Conservation (phyloP, 2,888 invertebrate genomes). For the Calameuta idolon region DNA sequence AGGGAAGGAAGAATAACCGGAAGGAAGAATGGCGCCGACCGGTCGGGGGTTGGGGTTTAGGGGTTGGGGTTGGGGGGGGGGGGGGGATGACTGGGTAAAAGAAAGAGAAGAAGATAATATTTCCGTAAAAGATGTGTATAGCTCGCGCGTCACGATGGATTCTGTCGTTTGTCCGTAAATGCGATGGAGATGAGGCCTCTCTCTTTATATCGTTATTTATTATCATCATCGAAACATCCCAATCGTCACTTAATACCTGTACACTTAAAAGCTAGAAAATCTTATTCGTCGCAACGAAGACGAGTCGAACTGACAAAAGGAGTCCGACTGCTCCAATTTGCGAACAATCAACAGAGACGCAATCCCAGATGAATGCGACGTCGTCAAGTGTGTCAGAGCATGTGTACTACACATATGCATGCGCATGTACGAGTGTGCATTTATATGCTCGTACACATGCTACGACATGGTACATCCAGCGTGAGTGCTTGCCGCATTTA, state of each 20-base stretch:
- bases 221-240: constrained; percentile 22
- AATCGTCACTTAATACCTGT: constrained; percentile 47
- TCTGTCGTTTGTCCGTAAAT: not conserved
- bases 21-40: not conserved
- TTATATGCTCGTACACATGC: not conserved
- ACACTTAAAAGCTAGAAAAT: constrained; percentile 58
- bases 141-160: not conserved
- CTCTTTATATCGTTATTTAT: not conserved
- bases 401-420: not conserved
- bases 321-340: not conserved
- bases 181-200: not conserved
- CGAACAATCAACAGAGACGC: not conserved
- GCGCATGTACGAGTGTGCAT: not conserved
- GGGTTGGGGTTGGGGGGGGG: no score
- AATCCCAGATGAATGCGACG: not conserved
- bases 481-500: constrained; percentile 45
- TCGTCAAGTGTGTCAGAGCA: not conserved
- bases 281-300: constrained; percentile 26
- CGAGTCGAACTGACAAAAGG: constrained; percentile 26
- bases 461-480: constrained; percentile 39
- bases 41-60: no score
- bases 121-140: not conserved
- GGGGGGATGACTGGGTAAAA: not conserved
- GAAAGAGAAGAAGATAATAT: not conserved
- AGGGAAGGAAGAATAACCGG: not conserved